These are phyloP conservation scores for Schizotus pectinicornis DNA, from an alignment of 2,888 invertebrate genomes.

Conservation along the genomic window DNA sequence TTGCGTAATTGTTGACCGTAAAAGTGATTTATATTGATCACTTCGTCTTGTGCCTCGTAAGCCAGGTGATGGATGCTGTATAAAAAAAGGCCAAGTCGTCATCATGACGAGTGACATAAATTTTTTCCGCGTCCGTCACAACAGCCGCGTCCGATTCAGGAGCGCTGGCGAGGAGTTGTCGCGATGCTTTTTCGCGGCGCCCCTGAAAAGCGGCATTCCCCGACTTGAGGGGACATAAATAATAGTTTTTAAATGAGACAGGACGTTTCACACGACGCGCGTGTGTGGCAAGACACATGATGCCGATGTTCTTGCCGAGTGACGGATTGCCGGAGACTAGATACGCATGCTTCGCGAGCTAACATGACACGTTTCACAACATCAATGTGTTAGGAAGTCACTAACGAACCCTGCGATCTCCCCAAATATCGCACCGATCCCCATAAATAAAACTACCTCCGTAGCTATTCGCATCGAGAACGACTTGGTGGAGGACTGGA, in stretches of 20 bases:
- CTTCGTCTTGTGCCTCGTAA: no score
- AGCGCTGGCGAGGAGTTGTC: no score
- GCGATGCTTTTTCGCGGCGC: background rate
- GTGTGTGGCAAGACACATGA: slow-evolving; percentile 59
- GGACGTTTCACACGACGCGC: slow-evolving; percentile 59
- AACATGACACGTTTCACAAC: slow-evolving; percentile 59
- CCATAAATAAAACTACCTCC: slow-evolving; percentile 16
- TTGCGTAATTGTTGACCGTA: no score
- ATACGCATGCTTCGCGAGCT: slow-evolving; percentile 49
- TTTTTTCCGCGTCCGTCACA: no score
- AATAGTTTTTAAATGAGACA: slow-evolving; percentile 64
- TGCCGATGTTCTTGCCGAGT: slow-evolving; percentile 57
- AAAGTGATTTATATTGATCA: no score
- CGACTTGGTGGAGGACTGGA: no score
- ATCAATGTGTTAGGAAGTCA: slow-evolving; percentile 57
- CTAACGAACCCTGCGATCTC: slow-evolving; percentile 54
- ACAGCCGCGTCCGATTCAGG: no score
- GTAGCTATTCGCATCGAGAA: no score
- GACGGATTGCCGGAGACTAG: slow-evolving; percentile 55
- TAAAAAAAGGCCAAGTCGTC: no score
- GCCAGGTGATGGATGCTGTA: no score
- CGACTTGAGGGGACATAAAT: slow-evolving; percentile 57
- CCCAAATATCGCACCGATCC: slow-evolving; percentile 22
- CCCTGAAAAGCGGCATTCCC: slow-evolving; percentile 25
- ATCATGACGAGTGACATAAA: no score